Conservation (phyloP, 1,140 invertebrate genomes). For the Helicoverpa zea region DNA sequence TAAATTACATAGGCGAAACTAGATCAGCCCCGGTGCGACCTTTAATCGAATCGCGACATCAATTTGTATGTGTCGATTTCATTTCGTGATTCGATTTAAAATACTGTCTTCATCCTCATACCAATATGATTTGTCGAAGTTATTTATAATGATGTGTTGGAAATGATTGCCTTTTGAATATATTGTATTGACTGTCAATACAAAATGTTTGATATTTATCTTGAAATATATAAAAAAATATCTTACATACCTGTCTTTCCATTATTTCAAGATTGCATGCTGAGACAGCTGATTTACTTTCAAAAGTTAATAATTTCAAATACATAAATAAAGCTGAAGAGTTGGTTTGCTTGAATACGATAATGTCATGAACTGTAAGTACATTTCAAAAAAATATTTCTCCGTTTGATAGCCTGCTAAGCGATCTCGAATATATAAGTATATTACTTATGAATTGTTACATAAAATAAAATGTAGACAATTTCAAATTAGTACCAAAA, state of each 20-base stretch:
- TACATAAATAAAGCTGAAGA: no score
- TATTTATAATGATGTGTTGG: neutral
- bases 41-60: conserved; percentile 25
- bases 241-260: no score
- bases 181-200: neutral
- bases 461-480: neutral
- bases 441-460: neutral
- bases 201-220: neutral
- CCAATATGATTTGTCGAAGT: conserved; percentile 14
- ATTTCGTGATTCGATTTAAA: conserved; percentile 10
- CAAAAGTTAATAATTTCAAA: no score
- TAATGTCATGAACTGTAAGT: no score
- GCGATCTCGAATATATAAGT: no score
- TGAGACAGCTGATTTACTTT: no score
- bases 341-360: no score
- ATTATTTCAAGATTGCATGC: no score
- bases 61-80: conserved; percentile 9
- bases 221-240: no score
- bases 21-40: neutral
- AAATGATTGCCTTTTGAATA: neutral
- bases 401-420: no score
- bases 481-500: no score
- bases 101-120: conserved; percentile 5
- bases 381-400: no score
- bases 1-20: conserved; percentile 8